Percentiles rank a stretch among this genome's conserved stretches.
Conservation (phyloP, 2,113 vertebrate species). For the Perca flavescens region DNA sequence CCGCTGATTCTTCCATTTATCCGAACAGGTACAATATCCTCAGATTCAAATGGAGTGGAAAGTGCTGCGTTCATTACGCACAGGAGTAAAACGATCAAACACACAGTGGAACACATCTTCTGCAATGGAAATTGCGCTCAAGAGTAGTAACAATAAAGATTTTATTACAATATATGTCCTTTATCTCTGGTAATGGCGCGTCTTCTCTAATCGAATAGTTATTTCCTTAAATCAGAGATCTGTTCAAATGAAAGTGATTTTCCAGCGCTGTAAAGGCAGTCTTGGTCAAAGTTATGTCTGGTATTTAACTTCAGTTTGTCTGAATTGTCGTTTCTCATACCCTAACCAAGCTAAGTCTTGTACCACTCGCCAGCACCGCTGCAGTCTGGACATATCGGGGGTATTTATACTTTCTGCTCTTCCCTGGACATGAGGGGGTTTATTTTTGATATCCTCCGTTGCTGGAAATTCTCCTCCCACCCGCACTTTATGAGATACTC, state of each 20-base stretch:
- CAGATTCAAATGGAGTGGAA: conserved; percentile 65
- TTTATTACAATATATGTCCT: neutral
- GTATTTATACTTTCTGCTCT: conserved; percentile 92
- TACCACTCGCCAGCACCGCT: conserved; percentile 74
- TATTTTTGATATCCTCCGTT: conserved; percentile 92
- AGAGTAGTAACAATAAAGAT: neutral
- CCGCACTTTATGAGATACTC: conserved; percentile 76
- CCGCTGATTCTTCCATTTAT: conserved; percentile 66
- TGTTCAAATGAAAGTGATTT: conserved; percentile 17
- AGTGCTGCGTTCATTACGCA: conserved; percentile 70
- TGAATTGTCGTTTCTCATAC: conserved; percentile 23
- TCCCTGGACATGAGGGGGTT: conserved; percentile 90
- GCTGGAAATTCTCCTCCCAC: conserved; percentile 91
- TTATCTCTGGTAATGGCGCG: conserved; percentile 22
- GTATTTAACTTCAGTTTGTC: conserved; percentile 31
- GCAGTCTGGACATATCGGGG: conserved; percentile 78
- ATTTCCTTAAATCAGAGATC: neutral
- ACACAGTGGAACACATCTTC: conserved; percentile 64
- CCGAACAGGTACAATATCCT: conserved; percentile 80
- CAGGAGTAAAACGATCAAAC: conserved; percentile 54
- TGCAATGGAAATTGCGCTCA: conserved; percentile 12
- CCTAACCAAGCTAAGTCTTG: conserved; percentile 39
- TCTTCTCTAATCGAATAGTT: neutral
- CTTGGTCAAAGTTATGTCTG: conserved; percentile 48
- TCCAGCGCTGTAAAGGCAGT: conserved; percentile 46